These are phyloP conservation scores for Diplogasteroides magnus DNA, from an alignment of 1,140 invertebrate species.

Conservation along the genomic window DNA sequence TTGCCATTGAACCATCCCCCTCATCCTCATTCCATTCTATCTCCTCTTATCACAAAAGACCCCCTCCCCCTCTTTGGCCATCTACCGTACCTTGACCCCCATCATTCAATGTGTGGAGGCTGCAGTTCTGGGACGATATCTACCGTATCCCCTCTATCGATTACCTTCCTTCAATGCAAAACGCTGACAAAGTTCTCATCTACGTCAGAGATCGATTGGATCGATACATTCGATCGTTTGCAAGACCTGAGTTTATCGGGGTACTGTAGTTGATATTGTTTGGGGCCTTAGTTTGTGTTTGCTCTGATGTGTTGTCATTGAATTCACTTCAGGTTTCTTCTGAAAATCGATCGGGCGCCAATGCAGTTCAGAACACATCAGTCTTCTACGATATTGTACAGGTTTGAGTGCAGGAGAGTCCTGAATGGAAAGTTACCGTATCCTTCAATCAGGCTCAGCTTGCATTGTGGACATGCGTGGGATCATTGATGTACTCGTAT, in stretches of 20 bases:
- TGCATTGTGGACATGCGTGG: conserved; percentile 33
- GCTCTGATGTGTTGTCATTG: neutral
- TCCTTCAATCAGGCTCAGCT: conserved; percentile 18
- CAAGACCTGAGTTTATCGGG: neutral
- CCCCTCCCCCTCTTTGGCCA: no score
- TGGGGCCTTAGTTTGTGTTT: no score
- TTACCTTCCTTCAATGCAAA: no score
- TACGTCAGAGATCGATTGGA: neutral
- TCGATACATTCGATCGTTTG: neutral
- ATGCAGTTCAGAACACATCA: neutral
- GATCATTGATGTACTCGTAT: conserved; percentile 32
- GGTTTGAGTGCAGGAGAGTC: no score
- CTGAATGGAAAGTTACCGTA: neutral
- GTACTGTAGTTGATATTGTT: neutral
- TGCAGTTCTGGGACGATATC: no score
- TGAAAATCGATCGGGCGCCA: neutral
- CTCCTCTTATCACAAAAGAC: no score
- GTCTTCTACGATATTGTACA: conserved; percentile 20
- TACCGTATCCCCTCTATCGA: no score
- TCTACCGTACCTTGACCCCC: no score
- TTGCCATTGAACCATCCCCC: no score
- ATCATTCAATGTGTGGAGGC: no score
- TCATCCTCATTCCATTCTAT: no score
- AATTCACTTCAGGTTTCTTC: neutral
- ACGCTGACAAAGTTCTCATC: neutral